Evolutionary conservation across 2,113 vertebrate genomes (phyloP).

Genomic region (Procavia capensis): DNA sequence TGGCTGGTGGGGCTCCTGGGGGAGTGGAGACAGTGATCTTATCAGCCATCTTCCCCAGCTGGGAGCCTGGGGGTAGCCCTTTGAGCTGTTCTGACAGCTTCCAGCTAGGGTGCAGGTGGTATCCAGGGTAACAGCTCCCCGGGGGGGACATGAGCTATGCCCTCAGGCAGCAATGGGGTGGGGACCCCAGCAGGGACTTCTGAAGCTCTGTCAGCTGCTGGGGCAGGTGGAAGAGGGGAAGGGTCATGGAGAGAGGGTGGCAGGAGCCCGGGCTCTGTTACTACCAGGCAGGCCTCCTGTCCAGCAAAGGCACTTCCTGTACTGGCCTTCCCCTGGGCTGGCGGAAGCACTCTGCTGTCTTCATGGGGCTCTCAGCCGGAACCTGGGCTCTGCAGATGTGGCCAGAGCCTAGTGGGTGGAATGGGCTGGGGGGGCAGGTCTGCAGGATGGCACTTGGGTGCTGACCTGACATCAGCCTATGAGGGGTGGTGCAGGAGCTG

Average conservation of each 20-base stretch:
- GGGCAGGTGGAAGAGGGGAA: not conserved
- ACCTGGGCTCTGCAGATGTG: not conserved
- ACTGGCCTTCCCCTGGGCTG: no score
- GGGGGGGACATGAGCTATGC: not conserved
- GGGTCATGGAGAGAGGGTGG: not conserved
- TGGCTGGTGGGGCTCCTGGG: not conserved
- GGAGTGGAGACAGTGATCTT: not conserved
- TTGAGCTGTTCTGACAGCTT: not conserved
- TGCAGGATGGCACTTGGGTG: not conserved
- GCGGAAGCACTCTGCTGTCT: not conserved
- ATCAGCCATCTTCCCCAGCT: not conserved
- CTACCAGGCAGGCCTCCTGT: not conserved
- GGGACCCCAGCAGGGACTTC: not conserved
- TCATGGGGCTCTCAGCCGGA: not conserved
- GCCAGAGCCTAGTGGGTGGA: not conserved
- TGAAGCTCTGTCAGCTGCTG: not conserved
- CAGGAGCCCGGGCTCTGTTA: rapidly evolving
- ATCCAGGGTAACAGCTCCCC: not conserved
- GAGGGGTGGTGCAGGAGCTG: not conserved
- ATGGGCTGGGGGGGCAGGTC: not conserved
- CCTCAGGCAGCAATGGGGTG: not conserved
- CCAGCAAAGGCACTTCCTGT: not conserved
- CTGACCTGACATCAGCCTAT: not conserved
- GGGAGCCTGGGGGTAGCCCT: not conserved
- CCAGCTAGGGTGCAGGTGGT: not conserved